Percentiles rank a stretch among this genome's conserved stretches.
Evolutionary conservation across 2,888 invertebrate genomes (phyloP).

Genomic region (Arenicola marina): DNA sequence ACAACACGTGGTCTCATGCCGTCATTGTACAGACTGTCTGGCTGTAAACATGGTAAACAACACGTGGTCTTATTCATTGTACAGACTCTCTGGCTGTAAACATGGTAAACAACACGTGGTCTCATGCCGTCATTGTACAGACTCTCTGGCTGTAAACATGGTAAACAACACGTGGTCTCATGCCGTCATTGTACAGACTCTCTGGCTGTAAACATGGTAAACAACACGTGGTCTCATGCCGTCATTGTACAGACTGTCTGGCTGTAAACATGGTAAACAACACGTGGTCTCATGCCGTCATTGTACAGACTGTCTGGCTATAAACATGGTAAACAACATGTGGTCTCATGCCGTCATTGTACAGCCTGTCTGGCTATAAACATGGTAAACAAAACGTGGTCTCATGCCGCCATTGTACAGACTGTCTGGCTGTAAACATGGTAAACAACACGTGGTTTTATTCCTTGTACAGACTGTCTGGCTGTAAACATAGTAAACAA

Average conservation of each 20-base stretch:
- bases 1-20: conserved; percentile 94
- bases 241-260: conserved; percentile 88
- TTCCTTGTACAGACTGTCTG: conserved; percentile 89
- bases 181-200: conserved; percentile 89
- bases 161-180: too few species aligned
- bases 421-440: conserved; percentile 78
- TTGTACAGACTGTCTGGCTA: conserved; percentile 91
- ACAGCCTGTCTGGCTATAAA: conserved; percentile 83
- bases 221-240: conserved; percentile 94
- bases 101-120: too few species aligned
- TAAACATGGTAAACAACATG: too few species aligned
- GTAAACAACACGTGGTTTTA: too few species aligned
- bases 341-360: conserved; percentile 91
- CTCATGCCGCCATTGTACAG: conserved; percentile 90
- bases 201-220: conserved; percentile 75
- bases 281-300: conserved; percentile 90
- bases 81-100: conserved; percentile 83
- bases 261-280: conserved; percentile 70
- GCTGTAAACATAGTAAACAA: conserved; percentile 70
- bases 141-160: conserved; percentile 78
- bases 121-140: conserved; percentile 90
- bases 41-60: conserved; percentile 70
- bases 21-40: conserved; percentile 88
- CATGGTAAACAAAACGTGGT: too few species aligned
- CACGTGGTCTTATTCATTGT: too few species aligned